These are phyloP conservation scores for Schlechtendalia chinensis DNA, from an alignment of 1,140 invertebrate genomes.

Conservation along the genomic window DNA sequence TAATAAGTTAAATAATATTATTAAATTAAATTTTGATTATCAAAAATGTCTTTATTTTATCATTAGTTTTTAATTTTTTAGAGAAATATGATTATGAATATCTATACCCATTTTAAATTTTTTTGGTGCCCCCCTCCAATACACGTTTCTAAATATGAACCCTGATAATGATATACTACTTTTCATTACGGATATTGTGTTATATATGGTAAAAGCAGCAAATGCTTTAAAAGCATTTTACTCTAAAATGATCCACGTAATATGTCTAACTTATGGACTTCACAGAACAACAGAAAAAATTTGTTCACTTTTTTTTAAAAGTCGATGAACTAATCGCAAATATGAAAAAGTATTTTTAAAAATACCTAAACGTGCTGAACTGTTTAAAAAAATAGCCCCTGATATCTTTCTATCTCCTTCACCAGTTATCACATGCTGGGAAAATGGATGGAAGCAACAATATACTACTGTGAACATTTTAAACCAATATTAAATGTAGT, in stretches of 20 bases:
- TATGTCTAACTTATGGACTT: too few species aligned
- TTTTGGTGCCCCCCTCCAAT: too few species aligned
- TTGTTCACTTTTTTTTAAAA: not conserved
- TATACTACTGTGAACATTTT: not conserved
- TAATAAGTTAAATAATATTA: too few species aligned
- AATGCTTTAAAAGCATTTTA: constrained; percentile 11
- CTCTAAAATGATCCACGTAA: too few species aligned
- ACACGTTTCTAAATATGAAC: too few species aligned
- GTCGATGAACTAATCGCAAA: not conserved
- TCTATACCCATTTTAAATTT: too few species aligned
- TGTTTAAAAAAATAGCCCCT: not conserved
- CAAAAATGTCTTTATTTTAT: too few species aligned
- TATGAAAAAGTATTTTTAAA: not conserved
- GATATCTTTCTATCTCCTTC: not conserved
- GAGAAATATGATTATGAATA: too few species aligned
- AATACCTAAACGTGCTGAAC: not conserved
- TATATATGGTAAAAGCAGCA: not conserved
- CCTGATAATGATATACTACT: not conserved
- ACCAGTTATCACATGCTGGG: not conserved
- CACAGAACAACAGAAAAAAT: not conserved
- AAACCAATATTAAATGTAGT: not conserved
- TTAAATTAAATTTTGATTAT: too few species aligned
- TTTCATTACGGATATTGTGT: not conserved
- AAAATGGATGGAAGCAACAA: not conserved
- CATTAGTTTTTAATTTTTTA: too few species aligned